Conservation (phyloP, 2,797 vertebrate species). For the Tokudaia muenninki region DNA sequence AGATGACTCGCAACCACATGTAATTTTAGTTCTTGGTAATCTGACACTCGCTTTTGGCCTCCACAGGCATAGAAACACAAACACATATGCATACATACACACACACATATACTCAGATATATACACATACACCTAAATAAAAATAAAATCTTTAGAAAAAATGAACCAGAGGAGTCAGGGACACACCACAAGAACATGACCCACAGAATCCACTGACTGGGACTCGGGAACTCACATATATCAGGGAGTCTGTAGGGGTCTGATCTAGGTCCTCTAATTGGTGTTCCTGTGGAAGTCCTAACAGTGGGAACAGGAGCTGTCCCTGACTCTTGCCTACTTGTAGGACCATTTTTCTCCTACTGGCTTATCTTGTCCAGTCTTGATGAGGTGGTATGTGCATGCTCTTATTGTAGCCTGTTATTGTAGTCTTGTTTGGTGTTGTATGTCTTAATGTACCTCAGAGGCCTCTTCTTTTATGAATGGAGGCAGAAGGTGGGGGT, state of each 20-base stretch:
- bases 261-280: not conserved
- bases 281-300: not conserved
- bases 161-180: not conserved
- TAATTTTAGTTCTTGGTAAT: not conserved
- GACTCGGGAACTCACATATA: not conserved
- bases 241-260: not conserved
- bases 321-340: not conserved
- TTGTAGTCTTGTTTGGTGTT: not conserved
- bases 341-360: not conserved
- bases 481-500: not conserved
- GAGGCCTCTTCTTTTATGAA: not conserved
- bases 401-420: not conserved
- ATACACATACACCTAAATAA: not conserved
- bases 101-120: not conserved
- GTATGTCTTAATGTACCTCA: not conserved
- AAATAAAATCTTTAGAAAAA: not conserved
- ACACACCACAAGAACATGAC: not conserved
- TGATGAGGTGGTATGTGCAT: not conserved
- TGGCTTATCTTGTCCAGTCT: not conserved
- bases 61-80: too few species aligned
- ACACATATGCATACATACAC: not conserved
- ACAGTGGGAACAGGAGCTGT: not conserved
- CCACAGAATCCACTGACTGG: not conserved
- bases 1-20: not conserved
- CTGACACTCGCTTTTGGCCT: not conserved